Percentiles rank a stretch among this genome's conserved stretches.
phyloP scores from a whole-genome alignment of 2,888 invertebrate genomes.

The Geotrupes spiniger region DNA sequence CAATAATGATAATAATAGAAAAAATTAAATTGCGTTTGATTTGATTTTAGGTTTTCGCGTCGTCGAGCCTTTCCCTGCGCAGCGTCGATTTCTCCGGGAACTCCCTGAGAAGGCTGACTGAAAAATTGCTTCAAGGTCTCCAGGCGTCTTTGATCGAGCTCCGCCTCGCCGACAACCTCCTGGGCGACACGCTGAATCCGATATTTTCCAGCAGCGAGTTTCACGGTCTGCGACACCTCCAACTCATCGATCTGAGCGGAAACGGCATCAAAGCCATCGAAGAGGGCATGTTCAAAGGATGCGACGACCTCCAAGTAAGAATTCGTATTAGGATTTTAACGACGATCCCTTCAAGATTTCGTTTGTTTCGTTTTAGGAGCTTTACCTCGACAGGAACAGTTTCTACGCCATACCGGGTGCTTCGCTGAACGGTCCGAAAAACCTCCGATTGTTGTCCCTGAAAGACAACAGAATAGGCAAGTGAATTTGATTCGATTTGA shows the following conservation, averaged over 20 bases:
- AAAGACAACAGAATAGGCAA: slow-evolving; percentile 80
- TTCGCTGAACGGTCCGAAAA: slow-evolving; percentile 77
- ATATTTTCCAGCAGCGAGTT: slow-evolving; percentile 86
- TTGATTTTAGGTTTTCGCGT: slow-evolving; percentile 61
- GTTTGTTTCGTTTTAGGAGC: slow-evolving; percentile 57
- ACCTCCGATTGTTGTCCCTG: slow-evolving; percentile 70
- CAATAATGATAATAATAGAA: not conserved
- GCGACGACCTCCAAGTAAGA: slow-evolving; percentile 67
- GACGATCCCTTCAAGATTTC: not conserved
- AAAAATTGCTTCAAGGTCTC: slow-evolving; percentile 67
- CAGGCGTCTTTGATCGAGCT: slow-evolving; percentile 67
- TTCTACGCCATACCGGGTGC: slow-evolving; percentile 71
- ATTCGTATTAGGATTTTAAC: not conserved
- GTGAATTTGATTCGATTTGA: no score
- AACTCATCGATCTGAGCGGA: slow-evolving; percentile 73
- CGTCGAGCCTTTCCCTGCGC: slow-evolving; percentile 69
- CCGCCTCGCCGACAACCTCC: slow-evolving; percentile 73
- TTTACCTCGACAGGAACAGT: slow-evolving; percentile 79
- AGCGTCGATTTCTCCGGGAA: slow-evolving; percentile 82
- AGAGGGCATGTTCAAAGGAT: slow-evolving; percentile 82
- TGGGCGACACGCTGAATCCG: slow-evolving; percentile 87
- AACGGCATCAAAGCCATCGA: slow-evolving; percentile 81
- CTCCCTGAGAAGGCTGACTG: slow-evolving; percentile 73
- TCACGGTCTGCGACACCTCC: slow-evolving; percentile 69
- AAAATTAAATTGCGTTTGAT: slow-evolving; percentile 7